Base-by-base conservation (phyloP, 2,888 invertebrate species). In the Rambutsinella grinnellia region DNA sequence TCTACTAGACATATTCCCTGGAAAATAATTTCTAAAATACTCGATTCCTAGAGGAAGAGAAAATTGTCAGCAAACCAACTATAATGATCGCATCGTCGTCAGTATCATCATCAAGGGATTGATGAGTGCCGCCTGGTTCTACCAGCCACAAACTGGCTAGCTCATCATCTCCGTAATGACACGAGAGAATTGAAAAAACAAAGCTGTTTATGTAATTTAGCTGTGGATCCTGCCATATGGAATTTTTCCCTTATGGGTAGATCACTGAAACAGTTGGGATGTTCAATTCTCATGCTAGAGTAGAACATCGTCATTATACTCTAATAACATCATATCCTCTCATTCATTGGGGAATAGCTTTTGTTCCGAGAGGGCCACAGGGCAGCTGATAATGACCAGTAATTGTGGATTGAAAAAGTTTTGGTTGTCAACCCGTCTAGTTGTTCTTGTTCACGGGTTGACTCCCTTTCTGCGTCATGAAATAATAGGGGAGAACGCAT, bases 321-420 rank as follows among this genome's bases (percentile, higher is more conserved):
- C 6, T 36, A 36, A 36, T 36, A 36, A 36, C 6, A 17, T 17
- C 5, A 62, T 24, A 53, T 63, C 26, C 36, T 21, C 28, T 13
- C n/a, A 47, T 58, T 19, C 69, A 61, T 13, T 36, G 36, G 53
- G 53, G 47, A 51, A 67, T 57, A 47, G 27, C 65, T 70, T 65
- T 72, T 61, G 36, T 49, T 72, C 58, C 26, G 8, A 36, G 51
- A 62, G 63, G 65, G 71, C 71, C 71, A 72, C 46, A 63, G 78
- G 78, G 66, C 67, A 74, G 49, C 71, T 56, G 68, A 78, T 78
- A 78, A 78, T 78, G 72, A 72, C 53, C 56, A 72, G 65, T 78
- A 78, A 78, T 78, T 78, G 78, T 74, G 74, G 71, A 72, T 57
- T 72, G 51, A 58, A 65, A 72, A 72, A 72, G 65, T 65, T 72